A percentile compares a stretch with the other conserved stretches of the same genome.
phyloP scores from a whole-genome alignment of 2,797 vertebrate genomes.

The Rhinatrema bivittatum region DNA sequence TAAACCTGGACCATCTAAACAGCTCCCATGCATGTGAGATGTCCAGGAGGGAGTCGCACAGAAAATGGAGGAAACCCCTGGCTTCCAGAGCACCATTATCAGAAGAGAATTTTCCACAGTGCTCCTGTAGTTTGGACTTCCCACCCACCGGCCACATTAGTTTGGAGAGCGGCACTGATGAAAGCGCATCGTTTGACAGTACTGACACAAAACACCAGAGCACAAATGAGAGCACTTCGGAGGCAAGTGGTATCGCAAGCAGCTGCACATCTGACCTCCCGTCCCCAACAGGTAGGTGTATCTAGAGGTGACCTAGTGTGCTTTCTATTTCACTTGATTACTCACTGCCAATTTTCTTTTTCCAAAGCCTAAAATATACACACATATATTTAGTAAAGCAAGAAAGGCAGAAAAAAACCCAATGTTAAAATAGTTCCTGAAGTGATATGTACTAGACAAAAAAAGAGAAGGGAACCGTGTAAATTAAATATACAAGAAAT shows the following conservation, averaged over 20 bases:
- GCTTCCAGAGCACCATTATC: background rate
- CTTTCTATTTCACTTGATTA: rapidly evolving
- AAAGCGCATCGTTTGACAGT: slow-evolving; percentile 39
- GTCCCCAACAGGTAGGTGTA: slow-evolving; percentile 71
- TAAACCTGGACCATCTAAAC: slow-evolving; percentile 12
- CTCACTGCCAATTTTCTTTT: too few relatives aligned
- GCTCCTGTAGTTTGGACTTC: slow-evolving; percentile 57
- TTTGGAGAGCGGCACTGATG: slow-evolving; percentile 15
- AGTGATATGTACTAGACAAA: too few relatives aligned
- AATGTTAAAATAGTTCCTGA: too few relatives aligned
- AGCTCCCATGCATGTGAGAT: slow-evolving; percentile 28
- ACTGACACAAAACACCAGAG: slow-evolving; percentile 46
- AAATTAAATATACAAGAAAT: too few relatives aligned
- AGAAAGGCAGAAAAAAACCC: too few relatives aligned
- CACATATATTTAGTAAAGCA: too few relatives aligned
- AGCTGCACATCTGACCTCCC: slow-evolving; percentile 65
- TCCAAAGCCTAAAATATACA: too few relatives aligned
- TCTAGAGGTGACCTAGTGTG: too few relatives aligned
- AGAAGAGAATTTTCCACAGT: slow-evolving; percentile 36
- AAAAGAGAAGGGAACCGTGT: too few relatives aligned
- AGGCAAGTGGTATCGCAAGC: slow-evolving; percentile 50
- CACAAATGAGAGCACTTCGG: slow-evolving; percentile 44
- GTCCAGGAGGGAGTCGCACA: slow-evolving; percentile 26
- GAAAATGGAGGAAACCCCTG: slow-evolving; percentile 11
- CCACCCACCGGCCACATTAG: slow-evolving; percentile 35